Evolutionary conservation across 2,888 invertebrate genomes (phyloP).

Genomic region (Cancer borealis): DNA sequence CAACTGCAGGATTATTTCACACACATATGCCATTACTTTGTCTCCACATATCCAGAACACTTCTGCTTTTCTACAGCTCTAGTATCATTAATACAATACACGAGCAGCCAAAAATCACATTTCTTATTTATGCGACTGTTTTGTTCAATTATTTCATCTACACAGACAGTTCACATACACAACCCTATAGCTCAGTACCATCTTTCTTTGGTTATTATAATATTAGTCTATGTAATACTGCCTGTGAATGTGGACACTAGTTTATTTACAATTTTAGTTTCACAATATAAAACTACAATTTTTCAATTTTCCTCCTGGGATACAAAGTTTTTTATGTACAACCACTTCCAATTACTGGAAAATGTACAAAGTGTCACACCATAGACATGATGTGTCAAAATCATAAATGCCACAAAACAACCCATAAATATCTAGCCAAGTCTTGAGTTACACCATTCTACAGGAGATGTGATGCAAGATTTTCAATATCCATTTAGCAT

Average conservation of each 20-base stretch:
- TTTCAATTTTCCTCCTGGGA: slow-evolving; percentile 41
- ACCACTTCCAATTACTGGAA: slow-evolving; percentile 16
- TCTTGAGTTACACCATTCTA: not conserved
- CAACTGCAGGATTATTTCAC: not conserved
- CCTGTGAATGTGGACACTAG: slow-evolving; percentile 52
- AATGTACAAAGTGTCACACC: slow-evolving; percentile 30
- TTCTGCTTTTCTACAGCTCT: not conserved
- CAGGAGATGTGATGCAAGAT: not conserved
- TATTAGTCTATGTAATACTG: slow-evolving; percentile 57
- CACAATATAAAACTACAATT: slow-evolving; percentile 42
- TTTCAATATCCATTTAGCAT: not conserved
- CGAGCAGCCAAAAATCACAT: not conserved
- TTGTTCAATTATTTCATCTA: not conserved
- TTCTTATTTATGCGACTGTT: not conserved
- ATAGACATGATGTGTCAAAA: slow-evolving; percentile 19
- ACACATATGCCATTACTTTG: not conserved
- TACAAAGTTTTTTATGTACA: slow-evolving; percentile 26
- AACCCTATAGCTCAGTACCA: not conserved
- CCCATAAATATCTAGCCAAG: slow-evolving; percentile 23
- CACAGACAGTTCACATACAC: slow-evolving; percentile 11
- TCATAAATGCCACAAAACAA: slow-evolving; percentile 41
- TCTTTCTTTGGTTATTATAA: slow-evolving; percentile 52
- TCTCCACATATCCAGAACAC: not conserved
- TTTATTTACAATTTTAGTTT: slow-evolving; percentile 35
- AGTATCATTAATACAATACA: not conserved